These are phyloP conservation scores for Melipona quadrifasciata DNA, from an alignment of 1,140 invertebrate genomes.

Conservation along the genomic window DNA sequence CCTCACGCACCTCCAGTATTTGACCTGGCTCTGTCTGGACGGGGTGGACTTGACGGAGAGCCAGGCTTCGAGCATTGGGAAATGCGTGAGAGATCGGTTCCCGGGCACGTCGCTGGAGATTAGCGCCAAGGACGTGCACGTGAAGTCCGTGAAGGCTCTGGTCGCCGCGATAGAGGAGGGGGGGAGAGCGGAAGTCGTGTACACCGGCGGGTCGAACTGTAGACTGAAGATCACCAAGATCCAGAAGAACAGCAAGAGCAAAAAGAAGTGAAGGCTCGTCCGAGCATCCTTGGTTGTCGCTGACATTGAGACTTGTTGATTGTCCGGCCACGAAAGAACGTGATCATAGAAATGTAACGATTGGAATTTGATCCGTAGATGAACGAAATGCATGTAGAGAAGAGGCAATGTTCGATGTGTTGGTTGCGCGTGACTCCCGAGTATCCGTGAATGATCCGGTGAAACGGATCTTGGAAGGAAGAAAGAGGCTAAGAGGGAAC, in stretches of 20 bases:
- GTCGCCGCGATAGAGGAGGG: slow-evolving; percentile 78
- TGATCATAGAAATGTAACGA: not conserved
- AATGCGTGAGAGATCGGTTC: slow-evolving; percentile 79
- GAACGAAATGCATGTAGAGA: not conserved
- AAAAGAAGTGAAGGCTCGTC: slow-evolving; percentile 66
- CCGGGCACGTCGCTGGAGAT: slow-evolving; percentile 76
- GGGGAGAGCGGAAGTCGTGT: slow-evolving; percentile 77
- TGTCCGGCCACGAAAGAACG: slow-evolving; percentile 5
- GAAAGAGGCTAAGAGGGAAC: slow-evolving; percentile 9
- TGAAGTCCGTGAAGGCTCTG: slow-evolving; percentile 77
- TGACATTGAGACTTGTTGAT: slow-evolving; percentile 34
- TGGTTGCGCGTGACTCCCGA: not conserved
- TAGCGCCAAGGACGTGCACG: slow-evolving; percentile 78
- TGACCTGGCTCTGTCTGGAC: slow-evolving; percentile 79
- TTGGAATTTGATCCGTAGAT: slow-evolving; percentile 11
- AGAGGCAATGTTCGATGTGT: not conserved
- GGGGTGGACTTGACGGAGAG: slow-evolving; percentile 76
- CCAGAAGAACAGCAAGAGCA: slow-evolving; percentile 69
- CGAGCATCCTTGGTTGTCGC: not conserved
- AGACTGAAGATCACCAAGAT: slow-evolving; percentile 72
- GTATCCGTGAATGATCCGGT: slow-evolving; percentile 32
- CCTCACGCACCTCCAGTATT: slow-evolving; percentile 75
- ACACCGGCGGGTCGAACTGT: slow-evolving; percentile 77
- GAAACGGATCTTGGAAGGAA: slow-evolving; percentile 32
- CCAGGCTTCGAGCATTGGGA: slow-evolving; percentile 77